Percentiles rank a stretch among this genome's conserved stretches.
Conservation (phyloP, 2,797 vertebrate genomes). For the Alosa sapidissima region DNA sequence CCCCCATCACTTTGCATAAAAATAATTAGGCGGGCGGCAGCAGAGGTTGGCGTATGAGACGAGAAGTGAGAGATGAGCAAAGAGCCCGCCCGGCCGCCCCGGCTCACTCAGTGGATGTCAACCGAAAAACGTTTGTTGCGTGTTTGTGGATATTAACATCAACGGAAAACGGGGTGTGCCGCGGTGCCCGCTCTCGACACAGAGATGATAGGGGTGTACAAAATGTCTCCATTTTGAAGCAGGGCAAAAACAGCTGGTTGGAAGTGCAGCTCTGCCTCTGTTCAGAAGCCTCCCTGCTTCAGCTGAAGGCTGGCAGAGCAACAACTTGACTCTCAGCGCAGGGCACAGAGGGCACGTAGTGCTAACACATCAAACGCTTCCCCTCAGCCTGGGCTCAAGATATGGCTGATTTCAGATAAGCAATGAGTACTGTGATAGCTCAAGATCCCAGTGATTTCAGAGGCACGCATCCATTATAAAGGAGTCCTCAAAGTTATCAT, state of each 20-base stretch:
- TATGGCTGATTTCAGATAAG: neutral
- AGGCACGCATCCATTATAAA: neutral
- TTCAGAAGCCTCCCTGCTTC: neutral
- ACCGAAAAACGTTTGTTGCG: slow-evolving; percentile 38
- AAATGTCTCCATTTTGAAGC: slow-evolving; percentile 56
- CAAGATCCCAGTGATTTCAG: neutral
- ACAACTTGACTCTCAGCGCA: too few species aligned
- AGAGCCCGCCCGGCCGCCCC: slow-evolving; percentile 47
- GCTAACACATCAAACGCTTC: slow-evolving; percentile 10
- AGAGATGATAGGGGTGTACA: slow-evolving; percentile 53
- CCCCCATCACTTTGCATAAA: slow-evolving; percentile 63
- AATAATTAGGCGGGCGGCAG: slow-evolving; percentile 63
- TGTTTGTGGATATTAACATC: slow-evolving; percentile 52
- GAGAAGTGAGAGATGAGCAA: slow-evolving; percentile 49
- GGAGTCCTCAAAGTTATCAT: slow-evolving; percentile 3
- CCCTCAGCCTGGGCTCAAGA: neutral
- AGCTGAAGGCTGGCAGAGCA: neutral
- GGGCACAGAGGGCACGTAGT: neutral
- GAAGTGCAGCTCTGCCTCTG: neutral
- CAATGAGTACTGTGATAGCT: neutral
- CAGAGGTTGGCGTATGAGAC: neutral
- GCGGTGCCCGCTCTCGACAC: slow-evolving; percentile 40
- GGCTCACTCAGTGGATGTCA: slow-evolving; percentile 41
- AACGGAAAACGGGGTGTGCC: slow-evolving; percentile 4
- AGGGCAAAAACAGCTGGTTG: slow-evolving; percentile 41